Evolutionary conservation across 2,113 vertebrate species (phyloP), one percentile per base, ranked within the genome.

Genomic region (Anarrhichthys ocellatus): DNA sequence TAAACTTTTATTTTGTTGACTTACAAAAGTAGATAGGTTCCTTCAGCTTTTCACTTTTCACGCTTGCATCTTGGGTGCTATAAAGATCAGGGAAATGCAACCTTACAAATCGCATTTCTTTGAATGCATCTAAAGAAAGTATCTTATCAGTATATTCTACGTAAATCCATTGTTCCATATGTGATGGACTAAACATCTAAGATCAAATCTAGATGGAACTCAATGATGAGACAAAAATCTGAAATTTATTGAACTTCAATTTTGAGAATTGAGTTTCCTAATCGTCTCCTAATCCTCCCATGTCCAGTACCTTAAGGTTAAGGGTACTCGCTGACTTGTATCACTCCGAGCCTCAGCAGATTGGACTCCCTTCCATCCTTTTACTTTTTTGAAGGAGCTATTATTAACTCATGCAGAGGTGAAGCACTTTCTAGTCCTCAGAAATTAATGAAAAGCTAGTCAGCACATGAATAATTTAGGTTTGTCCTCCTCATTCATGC

Each of bases 381-480:
- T 69, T 4, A 5, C 50, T 82, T 82, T 56, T 85, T 86, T 78
- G 64, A 68, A 87, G 73, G 68, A 86, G 69, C 91, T 94, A 92
- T 92, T 91, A 88, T 88, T 94, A 93, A 89, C 85, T 89, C n/a
- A 65, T 76, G 86, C 67, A 76, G 84, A 90, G 88, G 86, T 89
- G 84, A 90, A 88, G 83, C 73, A 82, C 89, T 91, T 85, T 83
- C 67, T 71, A 77, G 72, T 83, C 87, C 73, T 88, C 79, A n/a
- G 80, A 89, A 84, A 92, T 92, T 87, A 91, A 92, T 92, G 88
- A 92, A 92, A 90, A 92, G 91, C 88, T 91, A 85, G 91, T 90
- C 84, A 83, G 85, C 85, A 36, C 42, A 73, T 93, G 87, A 92
- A 93, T 93, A 88, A 92, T 93, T 94, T 89, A 94, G 65, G 9